phyloP scores from a whole-genome alignment of 2,797 vertebrate genomes.

The Notoglanidium macrostoma region DNA sequence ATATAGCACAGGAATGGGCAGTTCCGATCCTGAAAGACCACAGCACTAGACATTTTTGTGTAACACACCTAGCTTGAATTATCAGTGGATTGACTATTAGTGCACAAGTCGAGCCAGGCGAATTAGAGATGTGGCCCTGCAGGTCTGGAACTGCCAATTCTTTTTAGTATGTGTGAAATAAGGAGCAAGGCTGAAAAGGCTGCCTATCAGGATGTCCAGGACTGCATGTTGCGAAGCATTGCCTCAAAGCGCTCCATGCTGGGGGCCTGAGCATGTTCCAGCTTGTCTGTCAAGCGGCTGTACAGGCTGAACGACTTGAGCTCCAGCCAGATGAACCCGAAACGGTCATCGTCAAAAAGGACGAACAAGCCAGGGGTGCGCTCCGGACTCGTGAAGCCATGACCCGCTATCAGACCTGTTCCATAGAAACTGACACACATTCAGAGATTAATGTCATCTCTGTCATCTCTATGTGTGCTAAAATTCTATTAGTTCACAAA shows the following conservation, averaged over 20 bases:
- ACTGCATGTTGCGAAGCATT: constrained; percentile 96
- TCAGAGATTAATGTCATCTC: constrained; percentile 8
- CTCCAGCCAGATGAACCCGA: constrained; percentile 98
- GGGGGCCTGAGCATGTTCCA: constrained; percentile 87
- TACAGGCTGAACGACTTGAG: constrained; percentile 97
- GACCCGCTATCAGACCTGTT: constrained; percentile 93
- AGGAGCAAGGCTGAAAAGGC: constrained; percentile 14
- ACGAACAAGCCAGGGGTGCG: constrained; percentile 92
- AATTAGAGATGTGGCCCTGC: constrained; percentile 8
- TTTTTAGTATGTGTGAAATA: constrained; percentile 37
- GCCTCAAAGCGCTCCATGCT: constrained; percentile 90
- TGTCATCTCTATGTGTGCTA: background rate
- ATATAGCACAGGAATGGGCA: constrained; percentile 24
- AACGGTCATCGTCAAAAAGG: constrained; percentile 91
- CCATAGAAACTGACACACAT: constrained; percentile 86
- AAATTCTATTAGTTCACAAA: background rate
- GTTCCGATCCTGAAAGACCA: constrained; percentile 19
- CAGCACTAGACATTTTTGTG: constrained; percentile 1
- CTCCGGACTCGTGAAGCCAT: constrained; percentile 96
- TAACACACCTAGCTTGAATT: constrained; percentile 14
- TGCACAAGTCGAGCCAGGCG: constrained; percentile 10
- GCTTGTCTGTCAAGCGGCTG: constrained; percentile 91
- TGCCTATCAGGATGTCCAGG: constrained; percentile 86
- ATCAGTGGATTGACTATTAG: constrained; percentile 18
- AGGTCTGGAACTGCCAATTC: constrained; percentile 10